Percentiles rank a stretch among this genome's conserved stretches.
These are phyloP conservation scores for Pangasianodon gigas DNA, from an alignment of 2,113 vertebrate genomes.

Conservation along the genomic window DNA sequence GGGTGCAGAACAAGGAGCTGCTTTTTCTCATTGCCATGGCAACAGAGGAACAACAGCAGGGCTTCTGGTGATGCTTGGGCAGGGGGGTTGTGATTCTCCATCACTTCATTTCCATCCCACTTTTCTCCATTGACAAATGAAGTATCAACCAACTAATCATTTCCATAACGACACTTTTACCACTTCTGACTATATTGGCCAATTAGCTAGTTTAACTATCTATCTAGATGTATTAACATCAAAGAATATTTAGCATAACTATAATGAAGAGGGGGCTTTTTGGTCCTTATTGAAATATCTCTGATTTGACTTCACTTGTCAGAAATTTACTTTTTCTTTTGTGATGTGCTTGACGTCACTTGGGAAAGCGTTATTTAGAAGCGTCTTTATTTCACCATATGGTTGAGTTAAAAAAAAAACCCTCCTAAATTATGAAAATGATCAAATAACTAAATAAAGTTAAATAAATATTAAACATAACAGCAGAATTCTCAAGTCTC, in stretches of 20 bases:
- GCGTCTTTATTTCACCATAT: background rate
- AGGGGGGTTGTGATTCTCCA: constrained; percentile 55
- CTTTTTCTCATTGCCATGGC: constrained; percentile 81
- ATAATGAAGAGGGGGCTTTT: background rate
- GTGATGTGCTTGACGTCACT: background rate
- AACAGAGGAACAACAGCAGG: constrained; percentile 82
- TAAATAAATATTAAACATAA: background rate
- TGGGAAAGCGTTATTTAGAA: background rate
- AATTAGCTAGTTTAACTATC: no score
- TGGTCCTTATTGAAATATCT: background rate
- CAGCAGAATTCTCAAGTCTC: background rate
- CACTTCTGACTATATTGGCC: background rate
- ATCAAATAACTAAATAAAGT: background rate
- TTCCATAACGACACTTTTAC: background rate
- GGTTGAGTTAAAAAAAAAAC: background rate
- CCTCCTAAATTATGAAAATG: background rate
- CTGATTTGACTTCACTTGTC: background rate
- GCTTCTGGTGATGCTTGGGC: constrained; percentile 61
- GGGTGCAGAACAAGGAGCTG: constrained; percentile 57
- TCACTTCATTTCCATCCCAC: constrained; percentile 20
- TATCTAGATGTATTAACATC: background rate
- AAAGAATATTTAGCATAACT: background rate
- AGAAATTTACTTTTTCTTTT: background rate
- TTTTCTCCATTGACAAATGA: background rate
- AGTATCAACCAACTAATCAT: background rate